phyloP scores from a whole-genome alignment of 92 coral and sea anemone species.

The Heliopora coerulea region DNA sequence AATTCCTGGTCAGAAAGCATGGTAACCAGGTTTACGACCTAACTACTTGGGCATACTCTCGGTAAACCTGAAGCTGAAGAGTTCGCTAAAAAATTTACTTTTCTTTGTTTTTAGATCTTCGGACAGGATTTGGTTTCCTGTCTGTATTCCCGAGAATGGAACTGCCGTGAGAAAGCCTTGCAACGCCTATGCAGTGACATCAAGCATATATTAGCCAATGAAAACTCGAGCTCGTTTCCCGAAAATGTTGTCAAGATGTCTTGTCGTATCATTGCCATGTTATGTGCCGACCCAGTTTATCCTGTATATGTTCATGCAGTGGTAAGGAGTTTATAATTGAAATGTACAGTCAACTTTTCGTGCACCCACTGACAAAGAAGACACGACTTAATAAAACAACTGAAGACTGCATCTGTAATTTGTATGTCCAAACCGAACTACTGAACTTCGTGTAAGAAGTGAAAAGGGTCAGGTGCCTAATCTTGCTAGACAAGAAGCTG shows the following conservation, averaged over 20 bases:
- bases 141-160: slow-evolving; percentile 92
- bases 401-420: too few relatives aligned
- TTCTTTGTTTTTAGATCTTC: slow-evolving; percentile 60
- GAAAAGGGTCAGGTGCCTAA: too few relatives aligned
- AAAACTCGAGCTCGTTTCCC: slow-evolving; percentile 46
- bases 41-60: too few relatives aligned
- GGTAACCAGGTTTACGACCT: too few relatives aligned
- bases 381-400: too few relatives aligned
- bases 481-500: too few relatives aligned
- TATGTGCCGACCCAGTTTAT: slow-evolving; percentile 97
- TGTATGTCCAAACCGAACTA: too few relatives aligned
- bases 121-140: slow-evolving; percentile 90
- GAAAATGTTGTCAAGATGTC: slow-evolving; percentile 72
- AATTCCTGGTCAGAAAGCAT: too few relatives aligned
- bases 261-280: slow-evolving; percentile 75
- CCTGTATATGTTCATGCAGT: slow-evolving; percentile 89
- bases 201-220: slow-evolving; percentile 38
- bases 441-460: too few relatives aligned
- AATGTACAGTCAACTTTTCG: too few relatives aligned
- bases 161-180: slow-evolving; percentile 82
- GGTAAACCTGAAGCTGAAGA: too few relatives aligned
- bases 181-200: slow-evolving; percentile 87
- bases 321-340: slow-evolving; percentile 52
- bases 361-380: too few relatives aligned
- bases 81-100: not conserved